These are phyloP conservation scores for Danio jaintianensis DNA, from an alignment of 2,797 vertebrate species.

Conservation along the genomic window DNA sequence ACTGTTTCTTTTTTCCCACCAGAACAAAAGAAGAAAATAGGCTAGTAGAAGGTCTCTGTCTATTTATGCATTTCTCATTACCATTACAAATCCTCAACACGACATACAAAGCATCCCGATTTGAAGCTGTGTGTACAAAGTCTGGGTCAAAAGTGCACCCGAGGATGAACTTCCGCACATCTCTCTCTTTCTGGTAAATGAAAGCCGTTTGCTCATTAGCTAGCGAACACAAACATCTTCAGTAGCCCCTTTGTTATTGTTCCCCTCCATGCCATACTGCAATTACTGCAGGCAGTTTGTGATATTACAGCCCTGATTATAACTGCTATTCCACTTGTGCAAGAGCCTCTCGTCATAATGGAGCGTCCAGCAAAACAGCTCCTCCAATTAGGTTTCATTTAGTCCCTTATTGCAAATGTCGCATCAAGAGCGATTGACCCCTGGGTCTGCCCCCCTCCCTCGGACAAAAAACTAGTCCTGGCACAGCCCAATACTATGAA, in stretches of 20 bases:
- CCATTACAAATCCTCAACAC: background rate
- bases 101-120: background rate
- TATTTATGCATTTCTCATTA: background rate
- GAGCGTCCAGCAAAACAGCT: constrained; percentile 51
- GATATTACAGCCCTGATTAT: constrained; percentile 58
- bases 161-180: constrained; percentile 4
- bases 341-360: constrained; percentile 51
- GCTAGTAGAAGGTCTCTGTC: background rate
- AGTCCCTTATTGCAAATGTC: constrained; percentile 60
- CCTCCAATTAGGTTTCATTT: constrained; percentile 60
- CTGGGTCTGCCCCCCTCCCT: constrained; percentile 7
- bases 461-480: constrained; percentile 26
- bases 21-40: background rate
- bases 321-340: constrained; percentile 44
- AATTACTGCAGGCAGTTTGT: constrained; percentile 58
- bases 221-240: constrained; percentile 49
- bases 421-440: constrained; percentile 57
- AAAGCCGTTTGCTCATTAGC: constrained; percentile 55
- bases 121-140: background rate
- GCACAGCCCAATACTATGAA: constrained; percentile 40
- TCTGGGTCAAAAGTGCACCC: constrained; percentile 24
- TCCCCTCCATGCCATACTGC: constrained; percentile 41
- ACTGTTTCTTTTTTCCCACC: too few species aligned
- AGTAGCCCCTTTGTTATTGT: constrained; percentile 49
- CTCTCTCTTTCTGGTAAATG: constrained; percentile 42